Percentiles rank a stretch among this genome's conserved stretches.
Evolutionary conservation across 2,888 invertebrate genomes (phyloP).

Genomic region (Drosophila eohydei): DNA sequence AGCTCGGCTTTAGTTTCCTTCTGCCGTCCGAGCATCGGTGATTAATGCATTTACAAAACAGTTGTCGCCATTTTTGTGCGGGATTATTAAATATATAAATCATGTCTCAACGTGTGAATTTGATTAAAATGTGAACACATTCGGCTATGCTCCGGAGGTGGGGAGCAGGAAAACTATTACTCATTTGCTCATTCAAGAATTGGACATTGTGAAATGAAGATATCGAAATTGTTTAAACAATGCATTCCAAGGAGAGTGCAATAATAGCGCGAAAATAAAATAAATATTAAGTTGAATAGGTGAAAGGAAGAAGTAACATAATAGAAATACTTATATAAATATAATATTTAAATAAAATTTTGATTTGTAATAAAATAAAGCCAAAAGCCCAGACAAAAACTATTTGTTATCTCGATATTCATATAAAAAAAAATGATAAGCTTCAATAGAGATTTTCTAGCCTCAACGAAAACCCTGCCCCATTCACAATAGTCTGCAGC

Average conservation of each 20-base stretch:
- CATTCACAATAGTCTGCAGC: background rate
- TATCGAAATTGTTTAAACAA: background rate
- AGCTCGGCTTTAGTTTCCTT: constrained; percentile 25
- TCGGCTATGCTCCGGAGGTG: background rate
- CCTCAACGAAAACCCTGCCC: background rate
- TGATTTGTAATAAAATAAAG: background rate
- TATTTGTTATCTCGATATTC: background rate
- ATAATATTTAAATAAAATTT: background rate
- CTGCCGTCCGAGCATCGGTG: constrained; percentile 41
- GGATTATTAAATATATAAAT: constrained; percentile 61
- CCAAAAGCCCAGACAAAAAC: too few relatives aligned
- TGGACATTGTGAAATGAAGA: constrained; percentile 13
- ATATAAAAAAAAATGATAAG: background rate
- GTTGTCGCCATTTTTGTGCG: constrained; percentile 70
- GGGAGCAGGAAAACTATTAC: constrained; percentile 6
- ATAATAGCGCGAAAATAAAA: background rate
- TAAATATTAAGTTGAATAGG: background rate
- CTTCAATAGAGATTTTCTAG: background rate
- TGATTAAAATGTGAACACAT: constrained; percentile 52
- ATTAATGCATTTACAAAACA: constrained; percentile 79
- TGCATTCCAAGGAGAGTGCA: background rate
- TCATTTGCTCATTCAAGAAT: constrained; percentile 9
- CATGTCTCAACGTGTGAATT: constrained; percentile 64
- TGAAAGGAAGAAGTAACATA: background rate
- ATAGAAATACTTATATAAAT: background rate